A percentile compares a stretch with the other conserved stretches of the same genome.
phyloP scores from a whole-genome alignment of 2,888 invertebrate genomes.

The Oxycera nigricornis region DNA sequence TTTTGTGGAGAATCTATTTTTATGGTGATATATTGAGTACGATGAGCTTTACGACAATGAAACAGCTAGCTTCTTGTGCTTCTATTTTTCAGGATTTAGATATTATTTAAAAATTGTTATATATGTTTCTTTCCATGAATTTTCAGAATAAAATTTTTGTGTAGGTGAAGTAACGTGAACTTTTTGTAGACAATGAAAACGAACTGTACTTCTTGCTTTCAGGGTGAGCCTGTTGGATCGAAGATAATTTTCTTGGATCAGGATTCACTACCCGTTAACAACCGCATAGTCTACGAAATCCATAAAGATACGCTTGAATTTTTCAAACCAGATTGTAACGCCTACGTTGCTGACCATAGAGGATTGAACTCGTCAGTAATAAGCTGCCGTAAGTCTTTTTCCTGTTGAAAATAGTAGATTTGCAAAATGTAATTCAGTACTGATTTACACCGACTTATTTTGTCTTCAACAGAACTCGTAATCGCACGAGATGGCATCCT shows the following conservation, averaged over 20 bases:
- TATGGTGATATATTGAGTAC: neutral
- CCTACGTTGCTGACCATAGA: slow-evolving; percentile 58
- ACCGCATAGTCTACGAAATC: slow-evolving; percentile 55
- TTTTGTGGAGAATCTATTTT: neutral
- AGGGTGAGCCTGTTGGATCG: slow-evolving; percentile 57
- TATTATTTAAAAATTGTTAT: too few species aligned
- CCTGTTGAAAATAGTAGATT: neutral
- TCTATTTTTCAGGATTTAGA: too few species aligned
- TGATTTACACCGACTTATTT: neutral
- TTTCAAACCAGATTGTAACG: slow-evolving; percentile 56
- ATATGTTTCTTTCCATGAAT: too few species aligned
- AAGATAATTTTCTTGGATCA: slow-evolving; percentile 59
- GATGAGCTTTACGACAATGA: too few species aligned
- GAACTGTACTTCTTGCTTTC: slow-evolving; percentile 18
- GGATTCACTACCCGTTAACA: slow-evolving; percentile 57
- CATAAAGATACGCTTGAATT: slow-evolving; percentile 56
- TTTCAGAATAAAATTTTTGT: too few species aligned
- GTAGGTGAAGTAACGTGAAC: too few species aligned
- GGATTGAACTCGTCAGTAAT: slow-evolving; percentile 57
- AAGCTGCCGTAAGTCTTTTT: slow-evolving; percentile 58
- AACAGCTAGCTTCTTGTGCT: too few species aligned
- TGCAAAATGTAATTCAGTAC: neutral
- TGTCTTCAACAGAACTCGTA: slow-evolving; percentile 53
- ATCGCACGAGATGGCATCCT: slow-evolving; percentile 57
- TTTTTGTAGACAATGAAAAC: too few species aligned